A percentile compares a stretch with the other conserved stretches of the same genome.
Evolutionary conservation across 1,140 invertebrate genomes (phyloP).

Genomic region (Scaptomyza pallida): DNA sequence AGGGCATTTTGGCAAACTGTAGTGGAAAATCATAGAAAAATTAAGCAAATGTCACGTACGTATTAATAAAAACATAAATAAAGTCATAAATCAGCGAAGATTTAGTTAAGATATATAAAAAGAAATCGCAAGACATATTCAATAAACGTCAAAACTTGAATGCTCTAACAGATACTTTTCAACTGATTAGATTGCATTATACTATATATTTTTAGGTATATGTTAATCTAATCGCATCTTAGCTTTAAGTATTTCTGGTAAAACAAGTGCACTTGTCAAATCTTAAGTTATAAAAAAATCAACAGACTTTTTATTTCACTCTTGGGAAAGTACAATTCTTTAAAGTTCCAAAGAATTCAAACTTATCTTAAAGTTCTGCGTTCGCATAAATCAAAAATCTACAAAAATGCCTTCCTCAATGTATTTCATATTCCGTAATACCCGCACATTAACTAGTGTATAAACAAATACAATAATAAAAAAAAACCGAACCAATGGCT

Average conservation of each 20-base stretch:
- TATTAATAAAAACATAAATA: constrained; percentile 50
- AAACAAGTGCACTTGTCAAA: too few species aligned
- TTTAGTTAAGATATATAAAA: neutral
- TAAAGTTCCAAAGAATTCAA: neutral
- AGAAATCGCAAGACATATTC: neutral
- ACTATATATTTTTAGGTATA: too few species aligned
- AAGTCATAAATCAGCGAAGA: constrained; percentile 49
- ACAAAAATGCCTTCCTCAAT: neutral
- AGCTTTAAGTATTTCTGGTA: too few species aligned
- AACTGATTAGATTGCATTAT: too few species aligned
- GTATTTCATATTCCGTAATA: neutral
- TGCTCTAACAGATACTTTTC: too few species aligned
- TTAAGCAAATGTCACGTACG: constrained; percentile 70
- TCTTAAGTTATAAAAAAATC: too few species aligned
- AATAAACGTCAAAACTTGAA: neutral
- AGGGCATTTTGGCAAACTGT: constrained; percentile 44
- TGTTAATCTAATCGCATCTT: too few species aligned
- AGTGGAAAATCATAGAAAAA: constrained; percentile 44
- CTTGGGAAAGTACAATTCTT: too few species aligned
- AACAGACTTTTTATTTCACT: too few species aligned
- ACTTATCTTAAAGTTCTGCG: too few species aligned
- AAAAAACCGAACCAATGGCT: constrained; percentile 8
- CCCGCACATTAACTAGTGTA: constrained; percentile 4
- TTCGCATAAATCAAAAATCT: neutral
- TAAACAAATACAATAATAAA: constrained; percentile 7